A percentile compares a stretch with the other conserved stretches of the same genome.
These are phyloP conservation scores for Ennomos erosarius DNA, from an alignment of 2,888 invertebrate genomes.

Conservation along the genomic window DNA sequence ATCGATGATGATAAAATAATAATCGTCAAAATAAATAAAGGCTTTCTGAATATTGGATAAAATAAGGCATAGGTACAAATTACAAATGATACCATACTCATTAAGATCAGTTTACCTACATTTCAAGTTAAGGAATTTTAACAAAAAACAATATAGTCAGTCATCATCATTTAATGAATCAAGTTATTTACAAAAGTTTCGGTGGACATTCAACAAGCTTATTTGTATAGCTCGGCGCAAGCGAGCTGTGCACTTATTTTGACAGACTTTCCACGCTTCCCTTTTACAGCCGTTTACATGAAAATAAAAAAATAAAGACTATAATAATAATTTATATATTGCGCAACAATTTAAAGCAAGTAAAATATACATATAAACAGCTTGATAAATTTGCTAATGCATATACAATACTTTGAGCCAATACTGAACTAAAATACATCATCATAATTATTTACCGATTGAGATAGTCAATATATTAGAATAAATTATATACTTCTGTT, in stretches of 20 bases:
- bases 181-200: constrained; percentile 79
- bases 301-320: constrained; percentile 21
- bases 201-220: constrained; percentile 78
- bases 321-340: constrained; percentile 16
- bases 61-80: no score
- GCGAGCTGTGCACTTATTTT: constrained; percentile 49
- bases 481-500: constrained; percentile 38
- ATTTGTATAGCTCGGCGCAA: constrained; percentile 48
- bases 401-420: constrained; percentile 75
- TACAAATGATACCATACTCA: no score
- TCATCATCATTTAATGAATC: constrained; percentile 79
- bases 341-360: constrained; percentile 28
- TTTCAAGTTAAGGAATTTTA: no score
- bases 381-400: constrained; percentile 43
- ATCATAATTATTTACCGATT: constrained; percentile 34
- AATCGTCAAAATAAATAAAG: no score
- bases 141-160: constrained; percentile 58
- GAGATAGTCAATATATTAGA: constrained; percentile 33
- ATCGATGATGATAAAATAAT: no score
- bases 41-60: no score
- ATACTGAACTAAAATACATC: constrained; percentile 67
- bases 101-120: no score
- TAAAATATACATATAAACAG: constrained; percentile 38
- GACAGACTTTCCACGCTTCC: constrained; percentile 26
- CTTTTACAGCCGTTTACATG: constrained; percentile 40